Evolutionary conservation across 2,888 invertebrate genomes (phyloP), one percentile per base, ranked within the genome.

Genomic region (Drosophila phalerata): DNA sequence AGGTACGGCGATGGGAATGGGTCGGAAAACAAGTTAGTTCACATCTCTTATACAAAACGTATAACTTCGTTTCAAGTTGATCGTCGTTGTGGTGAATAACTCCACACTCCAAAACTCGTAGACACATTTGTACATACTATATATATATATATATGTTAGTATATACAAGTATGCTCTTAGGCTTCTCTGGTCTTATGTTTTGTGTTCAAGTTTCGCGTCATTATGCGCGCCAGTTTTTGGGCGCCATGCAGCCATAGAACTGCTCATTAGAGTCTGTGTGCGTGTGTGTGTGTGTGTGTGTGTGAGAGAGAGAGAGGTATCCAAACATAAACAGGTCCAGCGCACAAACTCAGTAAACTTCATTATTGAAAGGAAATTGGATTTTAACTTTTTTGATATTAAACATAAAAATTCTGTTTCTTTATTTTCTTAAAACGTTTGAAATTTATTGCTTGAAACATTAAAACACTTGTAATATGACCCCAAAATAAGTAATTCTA

Each of bases 161-260:
- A 51, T 57, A 61, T 40, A 38, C 3, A n/a, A 37, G n/a, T 47
- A 58, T 49, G 49, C 58, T 66, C 61, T 66, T 47, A 37, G 67
- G 51, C 73, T 69, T 77, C 85, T 81, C 57, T 53, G 55, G 40
- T 32, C 52, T 74, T 81, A 67, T 70, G 81, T 60, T 81, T 79
- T 79, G 72, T 60, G 65, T 67, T 43, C 61, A 58, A 66, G 69
- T 48, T 85, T 80, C 81, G 77, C 79, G 67, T 76, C 81, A 84
- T 81, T 79, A 74, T 76, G 79, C 75, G 71, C 76, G 76, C 80
- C 74, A 79, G 72, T 73, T 79, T 80, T 85, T 80, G 80, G 81
- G 83, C 78, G 80, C 78, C 74, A 74, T 65, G 64, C 51, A 80
- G 28, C 65, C 60, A 61, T 52, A 75, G 30, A 77, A 62, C 55